phyloP scores from a whole-genome alignment of 2,888 invertebrate species.

The Stomorhina lunata region DNA sequence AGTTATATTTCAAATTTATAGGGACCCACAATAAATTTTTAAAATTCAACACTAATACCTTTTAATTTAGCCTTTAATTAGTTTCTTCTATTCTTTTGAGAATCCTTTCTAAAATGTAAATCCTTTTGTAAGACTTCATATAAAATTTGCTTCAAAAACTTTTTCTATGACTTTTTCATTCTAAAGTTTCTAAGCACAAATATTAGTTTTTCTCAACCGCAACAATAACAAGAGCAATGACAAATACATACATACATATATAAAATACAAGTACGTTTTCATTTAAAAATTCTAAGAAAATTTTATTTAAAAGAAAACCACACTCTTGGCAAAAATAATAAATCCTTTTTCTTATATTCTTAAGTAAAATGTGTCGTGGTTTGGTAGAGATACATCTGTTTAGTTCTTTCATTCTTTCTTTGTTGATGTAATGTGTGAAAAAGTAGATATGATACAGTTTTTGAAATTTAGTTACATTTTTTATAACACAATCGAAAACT shows the following conservation, averaged over 20 bases:
- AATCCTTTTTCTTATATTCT: constrained; percentile 51
- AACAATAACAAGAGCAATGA: neutral
- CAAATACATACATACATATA: too few species aligned
- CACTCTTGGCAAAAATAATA: constrained; percentile 24
- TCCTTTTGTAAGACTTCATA: constrained; percentile 63
- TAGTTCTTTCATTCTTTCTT: too few species aligned
- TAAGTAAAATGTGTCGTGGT: constrained; percentile 22
- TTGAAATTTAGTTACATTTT: too few species aligned
- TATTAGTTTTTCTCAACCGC: constrained; percentile 31
- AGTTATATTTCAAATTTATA: neutral
- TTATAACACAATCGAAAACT: too few species aligned
- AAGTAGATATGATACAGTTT: too few species aligned
- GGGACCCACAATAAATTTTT: constrained; percentile 11
- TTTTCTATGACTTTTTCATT: constrained; percentile 8
- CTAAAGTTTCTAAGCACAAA: neutral
- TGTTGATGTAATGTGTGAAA: too few species aligned
- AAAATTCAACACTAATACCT: constrained; percentile 40
- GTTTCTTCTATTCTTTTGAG: constrained; percentile 56
- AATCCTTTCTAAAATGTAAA: constrained; percentile 60
- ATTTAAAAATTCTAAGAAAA: constrained; percentile 55
- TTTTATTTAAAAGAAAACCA: constrained; percentile 53
- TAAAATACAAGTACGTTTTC: constrained; percentile 21
- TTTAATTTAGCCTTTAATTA: constrained; percentile 62
- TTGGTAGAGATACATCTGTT: neutral
- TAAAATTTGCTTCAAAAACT: constrained; percentile 58